phyloP scores from a whole-genome alignment of 92 coral and sea anemone genomes.

The Bergia sp. region DNA sequence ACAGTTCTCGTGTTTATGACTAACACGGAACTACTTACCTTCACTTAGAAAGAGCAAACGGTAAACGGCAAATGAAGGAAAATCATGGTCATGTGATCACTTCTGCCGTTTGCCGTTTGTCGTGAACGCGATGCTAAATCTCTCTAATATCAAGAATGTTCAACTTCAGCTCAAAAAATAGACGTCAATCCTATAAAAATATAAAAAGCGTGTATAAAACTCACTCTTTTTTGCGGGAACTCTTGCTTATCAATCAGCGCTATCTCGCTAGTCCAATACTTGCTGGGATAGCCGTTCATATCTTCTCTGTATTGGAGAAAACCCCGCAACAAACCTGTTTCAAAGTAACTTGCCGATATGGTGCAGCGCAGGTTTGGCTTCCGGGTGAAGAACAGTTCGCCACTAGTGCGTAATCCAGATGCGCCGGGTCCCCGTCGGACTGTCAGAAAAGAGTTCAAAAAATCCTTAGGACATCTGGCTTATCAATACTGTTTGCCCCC shows the following conservation, averaged over 20 bases:
- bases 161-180: too few species aligned
- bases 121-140: too few species aligned
- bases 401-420: slow-evolving; percentile 36
- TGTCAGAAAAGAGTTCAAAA: not conserved
- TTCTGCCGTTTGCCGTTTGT: too few species aligned
- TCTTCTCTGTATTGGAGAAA: slow-evolving; percentile 44
- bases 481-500: too few species aligned
- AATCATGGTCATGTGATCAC: too few species aligned
- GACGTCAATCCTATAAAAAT: too few species aligned
- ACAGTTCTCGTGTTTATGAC: too few species aligned
- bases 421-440: slow-evolving; percentile 16
- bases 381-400: slow-evolving; percentile 30
- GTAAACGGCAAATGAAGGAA: too few species aligned
- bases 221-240: slow-evolving; percentile 22
- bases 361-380: slow-evolving; percentile 34
- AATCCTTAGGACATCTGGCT: too few species aligned
- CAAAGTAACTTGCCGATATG: slow-evolving; percentile 31
- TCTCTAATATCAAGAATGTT: too few species aligned
- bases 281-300: slow-evolving; percentile 24
- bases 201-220: not conserved
- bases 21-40: too few species aligned
- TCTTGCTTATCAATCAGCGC: slow-evolving; percentile 11
- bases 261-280: slow-evolving; percentile 28
- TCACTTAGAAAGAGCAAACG: too few species aligned
- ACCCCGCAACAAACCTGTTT: slow-evolving; percentile 25